Evolutionary conservation across 2,797 vertebrate species (phyloP).

Genomic region (Psittacula derbiana): DNA sequence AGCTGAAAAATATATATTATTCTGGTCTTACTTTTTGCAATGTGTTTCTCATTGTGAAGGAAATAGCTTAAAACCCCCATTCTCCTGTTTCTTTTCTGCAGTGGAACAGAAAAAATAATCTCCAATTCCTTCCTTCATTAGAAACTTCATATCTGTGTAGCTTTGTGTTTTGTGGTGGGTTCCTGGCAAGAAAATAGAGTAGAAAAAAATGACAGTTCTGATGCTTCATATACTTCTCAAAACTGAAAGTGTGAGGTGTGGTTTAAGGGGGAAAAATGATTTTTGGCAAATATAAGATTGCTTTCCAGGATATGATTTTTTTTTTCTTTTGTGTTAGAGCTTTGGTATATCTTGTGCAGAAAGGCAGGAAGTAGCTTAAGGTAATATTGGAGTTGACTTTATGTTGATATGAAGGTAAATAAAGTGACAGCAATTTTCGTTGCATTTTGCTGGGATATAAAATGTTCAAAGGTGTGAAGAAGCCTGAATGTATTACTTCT

Average conservation of each 20-base stretch:
- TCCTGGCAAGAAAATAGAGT: background rate
- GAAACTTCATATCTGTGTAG: background rate
- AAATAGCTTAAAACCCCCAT: background rate
- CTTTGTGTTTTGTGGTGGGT: background rate
- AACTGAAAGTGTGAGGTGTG: background rate
- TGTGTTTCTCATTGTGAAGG: background rate
- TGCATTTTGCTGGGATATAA: background rate
- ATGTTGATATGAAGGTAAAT: background rate
- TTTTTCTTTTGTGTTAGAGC: accelerated
- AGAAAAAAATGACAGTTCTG: background rate
- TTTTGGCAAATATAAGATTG: background rate
- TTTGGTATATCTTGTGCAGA: background rate
- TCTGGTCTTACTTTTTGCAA: background rate
- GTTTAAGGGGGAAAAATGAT: background rate
- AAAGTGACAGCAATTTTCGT: background rate
- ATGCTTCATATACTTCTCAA: background rate
- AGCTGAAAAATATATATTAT: background rate
- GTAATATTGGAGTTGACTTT: background rate
- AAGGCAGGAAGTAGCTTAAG: background rate
- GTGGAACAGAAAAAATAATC: background rate
- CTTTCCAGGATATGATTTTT: background rate
- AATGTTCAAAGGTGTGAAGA: background rate
- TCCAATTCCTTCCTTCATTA: background rate
- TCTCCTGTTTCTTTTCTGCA: background rate
- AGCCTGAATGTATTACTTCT: background rate